Conservation (phyloP, 2,113 vertebrate genomes). For the Myotis brandtii region DNA sequence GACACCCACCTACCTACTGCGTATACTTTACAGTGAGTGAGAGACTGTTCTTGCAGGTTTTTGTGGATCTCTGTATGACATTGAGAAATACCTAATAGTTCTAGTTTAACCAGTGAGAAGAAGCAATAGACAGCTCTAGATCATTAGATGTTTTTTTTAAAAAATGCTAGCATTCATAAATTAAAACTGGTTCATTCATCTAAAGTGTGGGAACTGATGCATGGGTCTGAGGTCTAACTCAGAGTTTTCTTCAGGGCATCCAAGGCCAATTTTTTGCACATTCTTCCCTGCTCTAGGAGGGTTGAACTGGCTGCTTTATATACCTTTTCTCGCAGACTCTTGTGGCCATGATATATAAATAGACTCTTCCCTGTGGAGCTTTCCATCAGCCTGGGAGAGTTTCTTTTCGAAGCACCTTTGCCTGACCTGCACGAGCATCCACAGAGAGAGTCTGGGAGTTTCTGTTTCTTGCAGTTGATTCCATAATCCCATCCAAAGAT, state of each 20-base stretch:
- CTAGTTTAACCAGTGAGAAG: neutral
- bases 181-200: neutral
- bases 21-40: constrained; percentile 80
- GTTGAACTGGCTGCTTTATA: neutral
- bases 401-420: constrained; percentile 35
- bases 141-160: neutral
- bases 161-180: neutral
- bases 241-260: neutral
- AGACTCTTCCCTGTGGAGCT: constrained; percentile 9
- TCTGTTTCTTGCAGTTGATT: neutral
- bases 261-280: neutral
- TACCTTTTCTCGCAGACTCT: neutral
- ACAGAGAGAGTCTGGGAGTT: neutral
- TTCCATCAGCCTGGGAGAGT: neutral
- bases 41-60: neutral
- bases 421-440: neutral
- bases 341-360: neutral
- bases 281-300: neutral
- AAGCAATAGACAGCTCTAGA: neutral
- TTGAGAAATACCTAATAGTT: neutral
- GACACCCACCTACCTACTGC: constrained; percentile 72
- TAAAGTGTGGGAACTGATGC: neutral
- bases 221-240: neutral
- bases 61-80: neutral
- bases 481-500: neutral